Evolutionary conservation across 2,888 invertebrate genomes (phyloP).

Genomic region (Sthenelais limicola): DNA sequence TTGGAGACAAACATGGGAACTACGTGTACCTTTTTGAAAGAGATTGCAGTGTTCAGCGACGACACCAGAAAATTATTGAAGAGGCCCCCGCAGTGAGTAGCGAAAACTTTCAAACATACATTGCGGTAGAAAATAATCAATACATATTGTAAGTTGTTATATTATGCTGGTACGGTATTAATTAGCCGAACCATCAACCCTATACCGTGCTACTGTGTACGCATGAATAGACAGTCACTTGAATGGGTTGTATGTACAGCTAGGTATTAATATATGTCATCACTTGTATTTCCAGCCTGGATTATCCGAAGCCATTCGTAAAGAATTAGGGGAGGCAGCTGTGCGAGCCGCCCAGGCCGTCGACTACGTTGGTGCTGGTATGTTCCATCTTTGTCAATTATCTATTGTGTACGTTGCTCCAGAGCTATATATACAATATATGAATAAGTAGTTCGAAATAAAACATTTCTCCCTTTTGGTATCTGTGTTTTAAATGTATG

Average conservation of each 20-base stretch:
- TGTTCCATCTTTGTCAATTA: conserved; percentile 2
- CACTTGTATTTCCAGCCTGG: conserved; percentile 87
- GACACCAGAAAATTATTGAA: conserved; percentile 92
- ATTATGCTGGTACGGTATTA: too few relatives aligned
- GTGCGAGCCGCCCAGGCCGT: conserved; percentile 95
- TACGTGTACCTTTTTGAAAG: conserved; percentile 97
- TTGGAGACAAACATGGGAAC: conserved; percentile 89
- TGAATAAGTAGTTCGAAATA: too few relatives aligned
- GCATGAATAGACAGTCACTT: too few relatives aligned
- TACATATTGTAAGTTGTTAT: too few relatives aligned
- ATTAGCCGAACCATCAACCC: too few relatives aligned
- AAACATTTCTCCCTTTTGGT: too few relatives aligned
- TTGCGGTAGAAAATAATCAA: too few relatives aligned
- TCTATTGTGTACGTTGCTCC: not conserved
- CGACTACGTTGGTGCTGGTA: conserved; percentile 97
- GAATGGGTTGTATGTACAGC: too few relatives aligned
- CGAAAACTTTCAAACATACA: not conserved
- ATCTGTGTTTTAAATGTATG: too few relatives aligned
- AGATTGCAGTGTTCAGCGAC: conserved; percentile 98
- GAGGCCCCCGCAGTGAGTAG: conserved; percentile 91
- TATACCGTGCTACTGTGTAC: too few relatives aligned
- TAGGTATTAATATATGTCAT: too few relatives aligned
- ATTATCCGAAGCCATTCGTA: conserved; percentile 82
- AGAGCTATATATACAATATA: too few relatives aligned
- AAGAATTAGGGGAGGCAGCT: conserved; percentile 88